Base-by-base conservation (phyloP, 2,797 vertebrate species). In the Pipistrellus pygmaeus region DNA sequence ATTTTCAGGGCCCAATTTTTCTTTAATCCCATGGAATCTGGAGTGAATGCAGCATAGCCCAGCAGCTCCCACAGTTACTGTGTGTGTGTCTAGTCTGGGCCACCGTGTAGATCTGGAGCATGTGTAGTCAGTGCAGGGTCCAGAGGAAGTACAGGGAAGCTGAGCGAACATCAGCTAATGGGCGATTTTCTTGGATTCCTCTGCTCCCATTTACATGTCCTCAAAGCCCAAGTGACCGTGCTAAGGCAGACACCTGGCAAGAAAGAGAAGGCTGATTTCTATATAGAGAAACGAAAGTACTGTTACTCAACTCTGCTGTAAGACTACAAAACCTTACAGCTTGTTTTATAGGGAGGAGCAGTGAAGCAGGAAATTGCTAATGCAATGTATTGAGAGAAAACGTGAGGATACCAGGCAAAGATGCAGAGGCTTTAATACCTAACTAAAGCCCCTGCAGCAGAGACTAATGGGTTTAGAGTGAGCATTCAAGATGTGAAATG, bases 291-390 rank as follows among this genome's bases (percentile, higher is more conserved):
- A 97, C 97, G 82, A 92, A 97, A 98, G 94, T 81, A 96, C 85
- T 96, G 88, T 97, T 98, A 97, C 96, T 98, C 97, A 96, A 90
- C 87, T 96, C 89, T 85, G 86, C 94, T 95, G n/a, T 94, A 93
- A 73, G 93, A 97, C 95, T 91, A 73, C 38, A 95, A 97, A 97
- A 97, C 95, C 97, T 97, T 96, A 83, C 94, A 76, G 88, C 95
- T 97, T 98, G 97, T 98, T 98, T 98, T 97, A 96, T 81, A 98
- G 96, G 85, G 85, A 97, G 91, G 51, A 97, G 97, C 98, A 98
- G 96, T 93, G 97, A 98, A 98, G 98, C 97, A 97, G 87, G 94
- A 98, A 98, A 98, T 98, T 98, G 97, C 95, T 97, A 98, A 97
- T 90, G 97, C 94, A 95, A 97, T 91, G 95, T 95, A 95, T 97